Percentiles rank a stretch among this genome's conserved stretches.
These are phyloP conservation scores for Trissolcus brochymenae DNA, from an alignment of 2,888 invertebrate species.

Conservation along the genomic window DNA sequence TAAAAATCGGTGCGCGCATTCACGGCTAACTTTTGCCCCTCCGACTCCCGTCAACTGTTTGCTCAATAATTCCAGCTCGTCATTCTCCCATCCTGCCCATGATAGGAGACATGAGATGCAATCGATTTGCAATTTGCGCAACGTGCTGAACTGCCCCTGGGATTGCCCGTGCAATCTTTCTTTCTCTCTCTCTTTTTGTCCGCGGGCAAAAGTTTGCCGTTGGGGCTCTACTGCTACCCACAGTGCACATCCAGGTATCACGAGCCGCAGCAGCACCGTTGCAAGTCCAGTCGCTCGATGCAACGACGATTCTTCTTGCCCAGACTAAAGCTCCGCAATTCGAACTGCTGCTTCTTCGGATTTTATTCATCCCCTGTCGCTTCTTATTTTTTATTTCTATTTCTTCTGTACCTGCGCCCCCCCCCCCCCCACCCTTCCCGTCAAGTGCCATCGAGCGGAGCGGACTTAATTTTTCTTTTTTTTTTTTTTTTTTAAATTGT, in stretches of 20 bases:
- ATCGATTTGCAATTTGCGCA: constrained; percentile 2
- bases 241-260: not conserved
- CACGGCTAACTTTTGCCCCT: constrained; percentile 32
- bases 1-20: not conserved
- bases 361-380: constrained; percentile 19
- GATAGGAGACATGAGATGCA: constrained; percentile 2
- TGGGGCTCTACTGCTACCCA: constrained; percentile 22
- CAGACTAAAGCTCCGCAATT: constrained; percentile 53
- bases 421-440: not conserved
- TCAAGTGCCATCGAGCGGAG: constrained; percentile 40
- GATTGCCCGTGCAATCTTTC: not conserved
- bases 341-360: constrained; percentile 65
- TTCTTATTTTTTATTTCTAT: constrained; percentile 11
- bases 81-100: not conserved
- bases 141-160: constrained; percentile 6
- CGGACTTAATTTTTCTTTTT: constrained; percentile 31
- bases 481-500: constrained; percentile 12
- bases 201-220: constrained; percentile 23
- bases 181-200: constrained; percentile 1
- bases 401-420: not conserved
- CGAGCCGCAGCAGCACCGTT: constrained; percentile 4
- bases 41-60: constrained; percentile 12
- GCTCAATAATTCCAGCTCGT: constrained; percentile 22
- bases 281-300: constrained; percentile 52
- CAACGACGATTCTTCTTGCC: constrained; percentile 19